Percentiles rank a stretch among this genome's conserved stretches.
Conservation (phyloP, 2,113 vertebrate genomes). For the Lathamus discolor region DNA sequence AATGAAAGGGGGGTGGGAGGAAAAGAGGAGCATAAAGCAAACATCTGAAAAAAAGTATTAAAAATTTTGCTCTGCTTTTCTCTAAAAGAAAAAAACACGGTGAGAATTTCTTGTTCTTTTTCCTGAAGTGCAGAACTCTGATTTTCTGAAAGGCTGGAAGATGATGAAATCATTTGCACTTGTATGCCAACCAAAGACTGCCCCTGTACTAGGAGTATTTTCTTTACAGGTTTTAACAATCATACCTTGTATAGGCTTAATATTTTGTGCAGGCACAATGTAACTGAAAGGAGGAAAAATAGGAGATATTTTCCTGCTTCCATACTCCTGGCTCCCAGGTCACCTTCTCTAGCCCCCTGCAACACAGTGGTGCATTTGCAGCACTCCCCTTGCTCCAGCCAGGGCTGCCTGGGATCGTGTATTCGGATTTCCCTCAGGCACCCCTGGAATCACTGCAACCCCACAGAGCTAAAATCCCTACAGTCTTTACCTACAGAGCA, state of each 20-base stretch:
- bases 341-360: not conserved
- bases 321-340: not conserved
- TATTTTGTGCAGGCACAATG: not conserved
- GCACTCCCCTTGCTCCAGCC: not conserved
- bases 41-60: not conserved
- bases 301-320: not conserved
- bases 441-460: not conserved
- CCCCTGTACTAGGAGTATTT: not conserved
- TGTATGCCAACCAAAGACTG: not conserved
- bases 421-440: accelerated
- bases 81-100: not conserved
- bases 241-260: not conserved
- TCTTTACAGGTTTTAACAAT: not conserved
- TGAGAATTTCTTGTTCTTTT: not conserved
- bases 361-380: not conserved
- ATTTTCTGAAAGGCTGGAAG: not conserved
- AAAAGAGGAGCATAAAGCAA: not conserved
- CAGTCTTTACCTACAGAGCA: not conserved
- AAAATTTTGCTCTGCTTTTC: not conserved
- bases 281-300: not conserved
- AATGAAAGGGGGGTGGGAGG: not conserved
- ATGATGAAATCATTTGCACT: not conserved
- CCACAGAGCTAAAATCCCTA: not conserved
- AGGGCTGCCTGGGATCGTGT: accelerated
- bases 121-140: not conserved